Evolutionary conservation across 64 coral and sea anemone species (phyloP).

Genomic region (Platygyra sinensis): DNA sequence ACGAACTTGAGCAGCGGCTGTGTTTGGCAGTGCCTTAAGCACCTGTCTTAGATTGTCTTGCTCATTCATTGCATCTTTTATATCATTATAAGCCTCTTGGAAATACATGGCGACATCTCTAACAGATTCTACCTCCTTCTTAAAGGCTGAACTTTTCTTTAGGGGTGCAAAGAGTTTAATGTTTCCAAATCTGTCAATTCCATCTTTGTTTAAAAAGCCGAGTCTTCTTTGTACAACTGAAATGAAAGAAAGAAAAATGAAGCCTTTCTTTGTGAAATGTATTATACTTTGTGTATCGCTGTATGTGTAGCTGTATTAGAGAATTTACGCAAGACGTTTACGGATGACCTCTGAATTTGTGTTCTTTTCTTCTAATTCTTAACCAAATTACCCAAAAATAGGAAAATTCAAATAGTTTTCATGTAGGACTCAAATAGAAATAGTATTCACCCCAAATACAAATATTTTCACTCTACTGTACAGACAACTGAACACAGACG

Average conservation of each 20-base stretch:
- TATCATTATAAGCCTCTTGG: background rate
- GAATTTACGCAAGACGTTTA: no score
- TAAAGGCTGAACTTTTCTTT: background rate
- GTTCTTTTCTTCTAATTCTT: no score
- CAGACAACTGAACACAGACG: no score
- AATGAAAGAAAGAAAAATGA: background rate
- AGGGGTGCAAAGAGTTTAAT: conserved; percentile 16
- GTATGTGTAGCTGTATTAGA: no score
- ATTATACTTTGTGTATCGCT: no score
- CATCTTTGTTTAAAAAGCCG: conserved; percentile 8
- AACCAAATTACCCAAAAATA: no score
- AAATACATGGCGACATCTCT: background rate
- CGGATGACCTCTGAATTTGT: no score
- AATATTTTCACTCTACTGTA: no score
- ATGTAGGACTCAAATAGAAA: no score
- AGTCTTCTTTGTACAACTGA: conserved; percentile 4
- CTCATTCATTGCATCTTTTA: background rate
- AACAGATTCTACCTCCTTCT: background rate
- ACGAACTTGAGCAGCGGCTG: background rate
- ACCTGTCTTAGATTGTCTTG: background rate
- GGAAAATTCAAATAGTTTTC: no score
- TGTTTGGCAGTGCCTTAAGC: background rate
- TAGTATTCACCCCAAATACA: no score
- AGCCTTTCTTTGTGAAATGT: no score
- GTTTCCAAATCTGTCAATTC: conserved; percentile 23